Conservation (phyloP, 2,888 invertebrate species). For the Acanthosepion lycidas region DNA sequence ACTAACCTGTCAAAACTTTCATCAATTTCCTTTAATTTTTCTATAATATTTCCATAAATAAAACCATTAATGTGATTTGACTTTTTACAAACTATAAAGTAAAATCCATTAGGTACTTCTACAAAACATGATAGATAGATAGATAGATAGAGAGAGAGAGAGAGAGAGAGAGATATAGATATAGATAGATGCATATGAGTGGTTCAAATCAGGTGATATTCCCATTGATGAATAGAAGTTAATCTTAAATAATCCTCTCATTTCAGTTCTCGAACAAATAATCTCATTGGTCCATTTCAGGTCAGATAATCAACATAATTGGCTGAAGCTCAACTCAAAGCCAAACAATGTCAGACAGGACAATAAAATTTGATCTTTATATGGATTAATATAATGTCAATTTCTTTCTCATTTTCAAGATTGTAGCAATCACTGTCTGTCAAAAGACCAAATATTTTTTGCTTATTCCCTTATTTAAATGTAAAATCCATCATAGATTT, state of each 20-base stretch:
- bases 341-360: not conserved
- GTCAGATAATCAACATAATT: conserved; percentile 33
- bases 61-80: no score
- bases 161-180: not conserved
- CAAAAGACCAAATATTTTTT: not conserved
- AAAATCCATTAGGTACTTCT: no score
- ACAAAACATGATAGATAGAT: not conserved
- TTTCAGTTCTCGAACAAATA: not conserved
- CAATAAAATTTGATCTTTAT: not conserved
- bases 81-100: no score
- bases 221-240: conserved; percentile 12
- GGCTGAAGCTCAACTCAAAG: not conserved
- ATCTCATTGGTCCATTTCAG: conserved; percentile 33
- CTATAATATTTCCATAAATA: no score
- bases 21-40: no score
- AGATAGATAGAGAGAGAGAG: not conserved
- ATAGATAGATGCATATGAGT: not conserved
- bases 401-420: not conserved
- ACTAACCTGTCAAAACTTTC: no score
- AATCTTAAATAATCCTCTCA: not conserved
- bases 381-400: not conserved
- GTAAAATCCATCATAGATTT: no score
- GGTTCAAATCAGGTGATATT: not conserved
- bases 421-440: not conserved
- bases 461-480: no score